Evolutionary conservation across 2,888 invertebrate species (phyloP).

Genomic region (Tinea semifulvella): DNA sequence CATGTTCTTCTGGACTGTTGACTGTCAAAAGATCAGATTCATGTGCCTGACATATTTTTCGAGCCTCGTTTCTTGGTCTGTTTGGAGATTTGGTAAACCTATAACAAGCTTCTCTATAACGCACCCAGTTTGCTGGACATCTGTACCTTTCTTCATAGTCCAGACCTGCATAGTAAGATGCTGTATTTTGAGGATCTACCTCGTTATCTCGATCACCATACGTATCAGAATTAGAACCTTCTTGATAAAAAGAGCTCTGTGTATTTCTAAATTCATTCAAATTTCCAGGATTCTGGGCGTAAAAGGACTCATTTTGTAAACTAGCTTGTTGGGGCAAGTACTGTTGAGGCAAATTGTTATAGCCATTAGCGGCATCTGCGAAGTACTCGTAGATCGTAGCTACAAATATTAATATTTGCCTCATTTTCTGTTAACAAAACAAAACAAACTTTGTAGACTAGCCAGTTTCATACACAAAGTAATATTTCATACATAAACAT

Average conservation of each 20-base stretch:
- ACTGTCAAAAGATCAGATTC: conserved; percentile 84
- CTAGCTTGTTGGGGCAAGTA: conserved; percentile 30
- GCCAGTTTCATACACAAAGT: too few relatives aligned
- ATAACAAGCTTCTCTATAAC: conserved; percentile 84
- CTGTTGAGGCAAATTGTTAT: conserved; percentile 42
- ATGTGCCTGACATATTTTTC: conserved; percentile 83
- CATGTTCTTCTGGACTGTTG: conserved; percentile 85
- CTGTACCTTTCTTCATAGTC: conserved; percentile 52
- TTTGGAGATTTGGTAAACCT: conserved; percentile 89
- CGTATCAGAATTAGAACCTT: conserved; percentile 37
- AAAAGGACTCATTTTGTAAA: conserved; percentile 40
- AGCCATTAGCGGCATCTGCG: conserved; percentile 34
- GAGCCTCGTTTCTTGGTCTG: conserved; percentile 81
- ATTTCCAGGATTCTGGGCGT: conserved; percentile 51
- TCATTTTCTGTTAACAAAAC: conserved; percentile 37
- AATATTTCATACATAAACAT: too few relatives aligned
- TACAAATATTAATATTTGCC: conserved; percentile 35
- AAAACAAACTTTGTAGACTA: conserved; percentile 2
- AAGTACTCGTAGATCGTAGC: conserved; percentile 37
- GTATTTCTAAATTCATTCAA: conserved; percentile 39
- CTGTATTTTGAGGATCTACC: conserved; percentile 46
- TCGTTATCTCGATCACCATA: conserved; percentile 41
- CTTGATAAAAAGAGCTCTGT: conserved; percentile 55
- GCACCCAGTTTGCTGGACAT: conserved; percentile 91
- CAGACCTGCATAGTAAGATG: conserved; percentile 47